Conservation (phyloP, 2,888 invertebrate genomes). For the Carabus problematicus region DNA sequence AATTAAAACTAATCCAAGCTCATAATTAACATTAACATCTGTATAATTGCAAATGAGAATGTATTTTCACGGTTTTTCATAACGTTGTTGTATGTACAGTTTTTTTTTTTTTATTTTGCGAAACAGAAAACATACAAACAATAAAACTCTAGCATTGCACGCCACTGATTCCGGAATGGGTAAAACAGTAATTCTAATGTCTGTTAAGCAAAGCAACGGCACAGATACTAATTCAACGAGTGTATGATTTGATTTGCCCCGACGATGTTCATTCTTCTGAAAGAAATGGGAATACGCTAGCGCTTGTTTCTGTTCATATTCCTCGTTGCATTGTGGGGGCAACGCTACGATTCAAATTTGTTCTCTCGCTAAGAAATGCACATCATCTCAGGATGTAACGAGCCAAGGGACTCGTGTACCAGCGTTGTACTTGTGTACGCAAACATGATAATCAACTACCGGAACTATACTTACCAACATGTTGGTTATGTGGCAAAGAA, state of each 20-base stretch:
- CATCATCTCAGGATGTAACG: constrained; percentile 25
- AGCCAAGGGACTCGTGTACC: constrained; percentile 1
- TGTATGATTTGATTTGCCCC: constrained; percentile 26
- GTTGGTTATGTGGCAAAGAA: too few species aligned
- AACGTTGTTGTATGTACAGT: too few species aligned
- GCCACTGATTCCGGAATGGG: neutral
- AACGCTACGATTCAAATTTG: constrained; percentile 20
- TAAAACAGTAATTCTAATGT: constrained; percentile 2
- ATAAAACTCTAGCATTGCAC: neutral
- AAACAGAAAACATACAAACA: neutral
- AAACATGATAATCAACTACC: too few species aligned
- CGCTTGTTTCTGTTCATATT: neutral
- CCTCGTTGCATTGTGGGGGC: neutral
- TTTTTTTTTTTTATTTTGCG: too few species aligned
- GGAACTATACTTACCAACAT: too few species aligned
- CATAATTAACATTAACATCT: too few species aligned
- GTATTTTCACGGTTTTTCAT: too few species aligned
- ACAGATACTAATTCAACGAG: constrained; percentile 27
- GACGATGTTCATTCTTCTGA: constrained; percentile 17
- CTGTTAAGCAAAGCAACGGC: constrained; percentile 15
- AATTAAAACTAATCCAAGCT: too few species aligned
- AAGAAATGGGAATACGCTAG: constrained; percentile 29
- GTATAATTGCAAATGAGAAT: too few species aligned
- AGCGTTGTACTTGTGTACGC: too few species aligned
- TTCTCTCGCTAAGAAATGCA: constrained; percentile 22